These are phyloP conservation scores for Pyrrhia umbra DNA, from an alignment of 2,888 invertebrate genomes.

Conservation along the genomic window DNA sequence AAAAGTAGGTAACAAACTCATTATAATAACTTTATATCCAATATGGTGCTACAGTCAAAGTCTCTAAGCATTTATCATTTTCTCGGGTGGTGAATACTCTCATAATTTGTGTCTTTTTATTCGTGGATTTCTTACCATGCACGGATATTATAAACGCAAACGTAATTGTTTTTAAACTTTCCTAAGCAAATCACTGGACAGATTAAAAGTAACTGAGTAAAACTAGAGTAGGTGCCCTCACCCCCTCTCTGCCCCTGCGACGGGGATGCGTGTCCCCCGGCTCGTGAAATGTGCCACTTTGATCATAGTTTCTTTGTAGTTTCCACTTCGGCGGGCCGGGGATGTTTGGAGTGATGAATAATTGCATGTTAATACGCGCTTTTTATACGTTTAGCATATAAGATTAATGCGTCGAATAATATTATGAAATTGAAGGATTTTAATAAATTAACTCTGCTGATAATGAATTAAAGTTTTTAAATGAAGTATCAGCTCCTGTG, in stretches of 20 bases:
- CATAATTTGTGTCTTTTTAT: too few relatives aligned
- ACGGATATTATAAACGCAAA: neutral
- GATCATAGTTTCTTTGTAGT: slow-evolving; percentile 66
- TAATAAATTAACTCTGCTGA: slow-evolving; percentile 10
- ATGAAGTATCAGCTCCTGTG: too few relatives aligned
- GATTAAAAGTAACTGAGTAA: slow-evolving; percentile 52
- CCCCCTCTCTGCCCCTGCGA: neutral
- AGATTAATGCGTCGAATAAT: slow-evolving; percentile 5
- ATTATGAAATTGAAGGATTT: neutral
- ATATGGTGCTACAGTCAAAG: too few relatives aligned
- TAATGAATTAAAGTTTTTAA: neutral
- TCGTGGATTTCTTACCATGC: too few relatives aligned
- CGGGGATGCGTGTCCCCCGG: slow-evolving; percentile 40
- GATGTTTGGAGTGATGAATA: slow-evolving; percentile 56
- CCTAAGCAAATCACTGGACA: slow-evolving; percentile 35
- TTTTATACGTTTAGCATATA: slow-evolving; percentile 25
- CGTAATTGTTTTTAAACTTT: slow-evolving; percentile 3
- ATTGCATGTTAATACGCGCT: slow-evolving; percentile 50
- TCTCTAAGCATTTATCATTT: too few relatives aligned
- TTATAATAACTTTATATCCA: too few relatives aligned
- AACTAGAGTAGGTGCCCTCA: slow-evolving; percentile 21
- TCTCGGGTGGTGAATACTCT: too few relatives aligned
- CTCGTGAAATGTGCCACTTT: slow-evolving; percentile 64
- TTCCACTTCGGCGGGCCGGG: slow-evolving; percentile 40
- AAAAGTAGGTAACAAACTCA: too few relatives aligned